A percentile compares a stretch with the other conserved stretches of the same genome.
These are phyloP conservation scores for Melinaea marsaeus DNA, from an alignment of 2,888 invertebrate species.

Conservation along the genomic window DNA sequence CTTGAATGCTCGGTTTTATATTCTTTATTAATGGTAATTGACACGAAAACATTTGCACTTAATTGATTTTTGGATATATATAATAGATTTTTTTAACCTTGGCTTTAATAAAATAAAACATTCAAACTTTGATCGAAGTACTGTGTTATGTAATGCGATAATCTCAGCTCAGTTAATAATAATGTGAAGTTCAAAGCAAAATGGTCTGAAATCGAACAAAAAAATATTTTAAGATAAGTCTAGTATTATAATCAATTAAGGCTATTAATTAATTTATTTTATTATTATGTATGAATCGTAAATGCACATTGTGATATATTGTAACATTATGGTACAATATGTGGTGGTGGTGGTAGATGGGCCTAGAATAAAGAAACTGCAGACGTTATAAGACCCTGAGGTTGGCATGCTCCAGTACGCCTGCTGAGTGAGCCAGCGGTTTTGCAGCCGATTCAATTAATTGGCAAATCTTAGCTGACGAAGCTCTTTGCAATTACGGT, in stretches of 20 bases:
- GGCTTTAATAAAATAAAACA: background rate
- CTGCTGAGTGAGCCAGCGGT: slow-evolving; percentile 62
- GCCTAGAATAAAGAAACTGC: slow-evolving; percentile 28
- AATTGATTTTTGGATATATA: background rate
- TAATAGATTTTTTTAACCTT: background rate
- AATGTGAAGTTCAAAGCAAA: too few species aligned
- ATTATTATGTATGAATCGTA: too few species aligned
- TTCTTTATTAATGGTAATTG: too few species aligned
- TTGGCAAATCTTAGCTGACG: slow-evolving; percentile 75
- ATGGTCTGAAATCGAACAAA: too few species aligned
- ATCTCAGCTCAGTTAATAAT: too few species aligned
- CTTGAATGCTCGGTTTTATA: too few species aligned
- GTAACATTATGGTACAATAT: background rate
- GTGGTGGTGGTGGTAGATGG: background rate
- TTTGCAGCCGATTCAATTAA: slow-evolving; percentile 69
- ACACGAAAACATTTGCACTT: too few species aligned
- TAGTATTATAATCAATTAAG: too few species aligned
- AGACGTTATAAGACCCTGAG: slow-evolving; percentile 31
- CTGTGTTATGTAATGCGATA: too few species aligned
- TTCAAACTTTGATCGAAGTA: background rate
- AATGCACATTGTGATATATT: too few species aligned
- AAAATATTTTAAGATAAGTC: too few species aligned
- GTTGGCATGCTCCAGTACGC: slow-evolving; percentile 34
- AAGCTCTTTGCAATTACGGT: slow-evolving; percentile 68
- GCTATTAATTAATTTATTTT: too few species aligned